Evolutionary conservation across 2,888 invertebrate genomes (phyloP).

Genomic region (Dryococelus australis): DNA sequence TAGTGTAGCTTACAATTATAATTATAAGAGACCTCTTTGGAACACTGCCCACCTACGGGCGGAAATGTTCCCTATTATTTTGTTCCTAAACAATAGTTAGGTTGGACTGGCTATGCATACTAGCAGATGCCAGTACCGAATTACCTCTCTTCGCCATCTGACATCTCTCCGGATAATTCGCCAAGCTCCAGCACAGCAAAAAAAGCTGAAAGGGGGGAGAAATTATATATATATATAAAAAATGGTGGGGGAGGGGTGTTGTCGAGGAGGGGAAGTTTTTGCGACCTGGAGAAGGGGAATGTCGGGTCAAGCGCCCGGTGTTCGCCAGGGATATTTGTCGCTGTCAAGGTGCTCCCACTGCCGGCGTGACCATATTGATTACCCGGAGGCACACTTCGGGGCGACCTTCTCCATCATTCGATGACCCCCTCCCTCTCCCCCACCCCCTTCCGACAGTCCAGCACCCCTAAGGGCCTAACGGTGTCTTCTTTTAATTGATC

Average conservation of each 20-base stretch:
- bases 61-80: no score
- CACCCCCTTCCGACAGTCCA: background rate
- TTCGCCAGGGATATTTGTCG: background rate
- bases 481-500: background rate
- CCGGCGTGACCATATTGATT: background rate
- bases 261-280: background rate
- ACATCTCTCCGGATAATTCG: background rate
- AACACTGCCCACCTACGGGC: no score
- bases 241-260: background rate
- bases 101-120: no score
- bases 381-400: background rate
- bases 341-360: background rate
- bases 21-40: no score
- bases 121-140: no score
- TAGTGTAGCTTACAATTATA: no score
- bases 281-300: background rate
- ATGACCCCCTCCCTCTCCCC: background rate
- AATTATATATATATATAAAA: no score
- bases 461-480: background rate
- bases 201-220: background rate
- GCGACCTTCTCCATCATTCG: background rate
- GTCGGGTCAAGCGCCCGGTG: background rate
- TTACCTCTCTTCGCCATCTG: background rate
- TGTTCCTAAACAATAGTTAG: no score
- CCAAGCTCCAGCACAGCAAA: background rate